These are phyloP conservation scores for Patiria pectinifera DNA, from an alignment of 53 echinoderm and acorn worm genomes.

Conservation along the genomic window DNA sequence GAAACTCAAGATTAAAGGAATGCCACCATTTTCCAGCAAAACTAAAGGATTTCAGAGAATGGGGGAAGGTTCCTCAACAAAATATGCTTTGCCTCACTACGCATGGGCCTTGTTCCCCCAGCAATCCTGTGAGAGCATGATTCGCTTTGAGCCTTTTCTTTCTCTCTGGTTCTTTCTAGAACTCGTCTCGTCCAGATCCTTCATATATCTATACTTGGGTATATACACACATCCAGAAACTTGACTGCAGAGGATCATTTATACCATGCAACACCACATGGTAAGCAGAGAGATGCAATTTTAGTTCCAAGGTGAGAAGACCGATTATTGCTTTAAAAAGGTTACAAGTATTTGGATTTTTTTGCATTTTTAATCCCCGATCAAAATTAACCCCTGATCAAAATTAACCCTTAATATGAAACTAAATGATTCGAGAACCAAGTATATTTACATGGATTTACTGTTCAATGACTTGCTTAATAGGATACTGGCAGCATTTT, in stretches of 20 bases:
- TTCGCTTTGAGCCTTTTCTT: constrained; percentile 74
- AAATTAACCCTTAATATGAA: not conserved
- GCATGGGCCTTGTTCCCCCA: not conserved
- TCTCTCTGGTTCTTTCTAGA: constrained; percentile 49
- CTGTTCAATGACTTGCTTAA: too few relatives aligned
- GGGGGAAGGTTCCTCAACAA: too few relatives aligned
- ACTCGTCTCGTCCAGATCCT: constrained; percentile 17
- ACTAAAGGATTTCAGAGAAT: too few relatives aligned
- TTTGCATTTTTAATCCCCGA: not conserved
- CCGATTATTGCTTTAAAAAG: not conserved
- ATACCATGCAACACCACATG: constrained; percentile 27
- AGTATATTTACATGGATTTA: too few relatives aligned
- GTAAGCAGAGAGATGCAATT: constrained; percentile 45
- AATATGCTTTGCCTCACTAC: not conserved
- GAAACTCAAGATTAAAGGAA: too few relatives aligned
- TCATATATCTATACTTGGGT: constrained; percentile 16
- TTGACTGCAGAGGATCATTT: not conserved
- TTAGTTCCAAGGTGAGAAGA: constrained; percentile 44
- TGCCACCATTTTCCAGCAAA: too few relatives aligned
- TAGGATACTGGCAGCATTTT: too few relatives aligned
- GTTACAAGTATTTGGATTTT: not conserved
- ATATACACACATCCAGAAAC: not conserved
- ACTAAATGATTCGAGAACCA: too few relatives aligned
- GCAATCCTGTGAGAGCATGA: constrained; percentile 16
- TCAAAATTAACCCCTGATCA: not conserved